These are phyloP conservation scores for Conops quadrifasciatus DNA, from an alignment of 2,888 invertebrate genomes.

Conservation along the genomic window DNA sequence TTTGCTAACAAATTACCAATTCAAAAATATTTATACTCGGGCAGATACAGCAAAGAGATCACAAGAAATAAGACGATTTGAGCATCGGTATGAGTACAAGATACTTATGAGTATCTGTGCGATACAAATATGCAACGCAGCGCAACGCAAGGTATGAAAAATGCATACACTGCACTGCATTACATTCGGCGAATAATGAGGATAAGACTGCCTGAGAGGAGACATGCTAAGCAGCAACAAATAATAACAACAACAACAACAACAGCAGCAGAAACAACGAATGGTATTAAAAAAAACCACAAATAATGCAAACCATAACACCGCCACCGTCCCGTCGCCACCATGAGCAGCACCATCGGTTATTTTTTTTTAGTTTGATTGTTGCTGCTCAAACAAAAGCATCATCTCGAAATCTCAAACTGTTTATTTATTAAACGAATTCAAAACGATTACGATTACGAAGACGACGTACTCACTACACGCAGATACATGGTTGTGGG, in stretches of 20 bases:
- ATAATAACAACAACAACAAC: constrained; percentile 9
- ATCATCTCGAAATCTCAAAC: constrained; percentile 20
- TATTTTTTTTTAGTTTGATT: not conserved
- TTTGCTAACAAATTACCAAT: constrained; percentile 34
- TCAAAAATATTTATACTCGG: constrained; percentile 21
- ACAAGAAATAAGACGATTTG: constrained; percentile 9
- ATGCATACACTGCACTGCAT: constrained; percentile 20
- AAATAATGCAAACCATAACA: not conserved
- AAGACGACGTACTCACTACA: not conserved
- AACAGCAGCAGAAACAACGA: constrained; percentile 13
- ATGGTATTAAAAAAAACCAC: not conserved
- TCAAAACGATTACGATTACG: constrained; percentile 30
- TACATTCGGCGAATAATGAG: constrained; percentile 31
- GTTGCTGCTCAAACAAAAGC: not conserved
- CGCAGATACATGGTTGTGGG: not conserved
- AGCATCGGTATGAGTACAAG: not conserved
- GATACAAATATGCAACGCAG: constrained; percentile 15
- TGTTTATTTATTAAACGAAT: constrained; percentile 34
- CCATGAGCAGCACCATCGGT: not conserved
- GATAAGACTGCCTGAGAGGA: not conserved
- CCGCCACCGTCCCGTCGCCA: not conserved
- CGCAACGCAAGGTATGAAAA: constrained; percentile 22
- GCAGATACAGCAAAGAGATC: not conserved
- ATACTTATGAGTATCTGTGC: not conserved
- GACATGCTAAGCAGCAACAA: constrained; percentile 21